Base-by-base conservation (phyloP, 2,888 invertebrate species). In the Molanna angustata region DNA sequence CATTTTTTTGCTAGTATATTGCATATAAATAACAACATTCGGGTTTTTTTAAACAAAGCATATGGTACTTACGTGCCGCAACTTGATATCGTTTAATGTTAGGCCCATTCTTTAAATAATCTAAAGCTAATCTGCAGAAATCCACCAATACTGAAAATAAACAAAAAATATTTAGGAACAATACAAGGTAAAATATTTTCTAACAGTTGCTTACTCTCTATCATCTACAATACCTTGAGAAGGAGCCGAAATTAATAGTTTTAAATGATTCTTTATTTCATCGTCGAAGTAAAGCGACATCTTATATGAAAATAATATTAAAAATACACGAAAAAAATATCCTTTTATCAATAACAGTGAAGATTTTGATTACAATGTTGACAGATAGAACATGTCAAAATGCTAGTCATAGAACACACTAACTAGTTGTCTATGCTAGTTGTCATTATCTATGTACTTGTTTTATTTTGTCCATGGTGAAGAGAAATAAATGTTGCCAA, bases 81-180 rank as follows among this genome's bases (percentile, higher is more conserved):
- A 80, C 73, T 41, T 67, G 70, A 62, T 82, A 84, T 52, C 83
- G 72, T 66, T 83, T 84, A 11, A 71, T 63, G 67, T 85, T 85
- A 16, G 79, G 74, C 13, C 86, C 86, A 70, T 84, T 85, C 55
- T 79, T 78, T 20, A 87, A 64, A 66, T 80, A 86, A 63, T 86
- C 85, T 55, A 82, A 69, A 1, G 83, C 76, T 49, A 86, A 67
- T 67, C 85, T 85, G 66, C 86, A 86, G 64, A 86, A 86, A 67
- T 86, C 85, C 52, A 83, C 80, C 16, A 86, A 65, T 59, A 86
- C 86, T 86, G 70, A 44, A 76, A 74, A 48, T 62, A 56, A 60
- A 56, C 61, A 58, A 42, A 41, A 45, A 43, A 39, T 45, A 44
- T 40, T 27, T 47, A 39, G 19, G 21, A 17, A 17, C 6, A 41